Percentiles rank a stretch among this genome's conserved stretches.
These are phyloP conservation scores for Melanargia galathea DNA, from an alignment of 2,888 invertebrate genomes.

Conservation along the genomic window DNA sequence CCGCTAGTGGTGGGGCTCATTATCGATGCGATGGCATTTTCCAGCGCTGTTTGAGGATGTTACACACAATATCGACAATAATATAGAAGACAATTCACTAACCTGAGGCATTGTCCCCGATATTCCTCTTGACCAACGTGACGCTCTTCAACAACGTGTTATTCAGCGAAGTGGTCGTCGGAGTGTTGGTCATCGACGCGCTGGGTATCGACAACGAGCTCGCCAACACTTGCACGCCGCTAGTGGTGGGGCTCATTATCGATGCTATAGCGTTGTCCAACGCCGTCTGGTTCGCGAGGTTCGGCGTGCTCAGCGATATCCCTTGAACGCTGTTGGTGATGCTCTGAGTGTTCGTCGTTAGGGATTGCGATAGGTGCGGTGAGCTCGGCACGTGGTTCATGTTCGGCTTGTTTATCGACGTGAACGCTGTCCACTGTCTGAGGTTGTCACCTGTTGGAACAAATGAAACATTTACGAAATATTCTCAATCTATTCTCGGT, in stretches of 20 bases:
- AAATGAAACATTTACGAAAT: not conserved
- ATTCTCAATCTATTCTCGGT: too few species aligned
- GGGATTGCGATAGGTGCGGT: conserved; percentile 54
- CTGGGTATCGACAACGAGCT: conserved; percentile 60
- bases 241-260: conserved; percentile 68
- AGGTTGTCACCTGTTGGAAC: conserved; percentile 61
- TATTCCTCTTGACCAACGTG: conserved; percentile 70
- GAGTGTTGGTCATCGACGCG: conserved; percentile 39
- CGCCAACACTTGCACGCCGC: conserved; percentile 69
- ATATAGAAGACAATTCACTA: conserved; percentile 20
- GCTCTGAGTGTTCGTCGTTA: conserved; percentile 59
- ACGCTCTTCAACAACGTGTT: conserved; percentile 70
- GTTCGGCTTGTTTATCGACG: conserved; percentile 57
- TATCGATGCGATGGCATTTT: conserved; percentile 72
- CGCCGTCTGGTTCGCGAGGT: conserved; percentile 62
- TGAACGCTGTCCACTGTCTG: conserved; percentile 71
- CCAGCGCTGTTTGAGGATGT: conserved; percentile 34
- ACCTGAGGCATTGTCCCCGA: conserved; percentile 68
- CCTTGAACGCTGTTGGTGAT: conserved; percentile 73
- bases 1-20: conserved; percentile 67
- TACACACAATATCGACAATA: not conserved
- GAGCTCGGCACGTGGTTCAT: conserved; percentile 57
- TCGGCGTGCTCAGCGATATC: conserved; percentile 65
- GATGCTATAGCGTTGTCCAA: conserved; percentile 73
- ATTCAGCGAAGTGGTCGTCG: conserved; percentile 46